Conservation (phyloP, 2,888 invertebrate genomes). For the Polia nebulosa region DNA sequence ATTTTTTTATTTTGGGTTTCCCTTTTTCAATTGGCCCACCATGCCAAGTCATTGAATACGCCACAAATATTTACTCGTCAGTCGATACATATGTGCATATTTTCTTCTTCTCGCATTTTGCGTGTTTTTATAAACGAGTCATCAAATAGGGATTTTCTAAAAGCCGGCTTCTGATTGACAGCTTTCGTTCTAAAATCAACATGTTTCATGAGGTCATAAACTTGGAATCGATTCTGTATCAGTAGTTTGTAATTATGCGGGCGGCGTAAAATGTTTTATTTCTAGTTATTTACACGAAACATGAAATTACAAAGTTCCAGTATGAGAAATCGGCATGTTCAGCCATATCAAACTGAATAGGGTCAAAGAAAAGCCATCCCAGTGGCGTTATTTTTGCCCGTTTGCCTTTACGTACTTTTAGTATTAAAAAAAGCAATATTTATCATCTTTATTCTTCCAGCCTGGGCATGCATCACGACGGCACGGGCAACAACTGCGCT, state of each 20-base stretch:
- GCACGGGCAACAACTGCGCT: slow-evolving; percentile 93
- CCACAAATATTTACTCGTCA: no score
- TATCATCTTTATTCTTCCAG: slow-evolving; percentile 87
- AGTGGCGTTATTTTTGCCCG: neutral
- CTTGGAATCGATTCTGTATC: slow-evolving; percentile 20
- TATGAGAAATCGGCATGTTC: neutral
- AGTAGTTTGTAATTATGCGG: slow-evolving; percentile 39
- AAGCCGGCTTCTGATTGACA: no score
- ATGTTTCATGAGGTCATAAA: slow-evolving; percentile 36
- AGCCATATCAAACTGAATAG: slow-evolving; percentile 5
- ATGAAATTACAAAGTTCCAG: neutral
- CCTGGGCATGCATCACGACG: slow-evolving; percentile 96
- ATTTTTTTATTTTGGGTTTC: no score
- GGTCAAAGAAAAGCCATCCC: no score
- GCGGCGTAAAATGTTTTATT: slow-evolving; percentile 21
- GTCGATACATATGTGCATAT: no score
- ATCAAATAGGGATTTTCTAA: no score
- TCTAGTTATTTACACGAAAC: slow-evolving; percentile 14
- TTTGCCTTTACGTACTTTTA: neutral
- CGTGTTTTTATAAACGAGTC: no score
- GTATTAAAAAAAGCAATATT: no score
- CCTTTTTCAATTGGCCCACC: no score
- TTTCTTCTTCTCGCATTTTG: no score
- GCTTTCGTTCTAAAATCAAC: no score
- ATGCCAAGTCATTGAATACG: no score